Conservation (phyloP, 2,888 invertebrate genomes). For the Cylloceria caligata region DNA sequence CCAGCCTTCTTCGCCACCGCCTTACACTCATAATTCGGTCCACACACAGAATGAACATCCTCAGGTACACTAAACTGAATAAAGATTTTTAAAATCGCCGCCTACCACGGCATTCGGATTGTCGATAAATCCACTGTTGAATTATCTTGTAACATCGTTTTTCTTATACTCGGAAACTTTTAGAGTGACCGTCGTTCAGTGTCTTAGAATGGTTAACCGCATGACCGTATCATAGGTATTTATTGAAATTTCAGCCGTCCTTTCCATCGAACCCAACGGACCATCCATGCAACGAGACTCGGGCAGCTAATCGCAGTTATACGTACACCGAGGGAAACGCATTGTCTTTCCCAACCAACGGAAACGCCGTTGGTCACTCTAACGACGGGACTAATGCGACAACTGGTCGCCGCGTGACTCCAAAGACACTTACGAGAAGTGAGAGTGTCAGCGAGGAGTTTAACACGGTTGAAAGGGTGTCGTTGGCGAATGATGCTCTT, state of each 20-base stretch:
- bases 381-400: conserved; percentile 36
- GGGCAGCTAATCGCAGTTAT: conserved; percentile 75
- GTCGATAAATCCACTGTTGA: too few species aligned
- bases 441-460: conserved; percentile 82
- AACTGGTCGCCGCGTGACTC: conserved; percentile 44
- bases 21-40: conserved; percentile 72
- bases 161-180: too few species aligned
- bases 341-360: conserved; percentile 51
- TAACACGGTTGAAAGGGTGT: conserved; percentile 70
- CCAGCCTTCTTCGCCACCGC: conserved; percentile 81
- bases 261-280: conserved; percentile 19
- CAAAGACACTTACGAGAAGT: conserved; percentile 76
- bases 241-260: conserved; percentile 35
- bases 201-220: too few species aligned
- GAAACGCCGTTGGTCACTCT: conserved; percentile 51
- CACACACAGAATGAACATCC: conserved; percentile 84
- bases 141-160: too few species aligned
- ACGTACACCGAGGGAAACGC: conserved; percentile 78
- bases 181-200: too few species aligned
- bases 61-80: conserved; percentile 82
- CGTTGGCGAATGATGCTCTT: conserved; percentile 59
- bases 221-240: neutral
- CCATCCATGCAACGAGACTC: conserved; percentile 68
- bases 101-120: too few species aligned
- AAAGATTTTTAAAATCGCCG: too few species aligned